Evolutionary conservation across 2,888 invertebrate species (phyloP).

Genomic region (Drosophila quasianomalipes): DNA sequence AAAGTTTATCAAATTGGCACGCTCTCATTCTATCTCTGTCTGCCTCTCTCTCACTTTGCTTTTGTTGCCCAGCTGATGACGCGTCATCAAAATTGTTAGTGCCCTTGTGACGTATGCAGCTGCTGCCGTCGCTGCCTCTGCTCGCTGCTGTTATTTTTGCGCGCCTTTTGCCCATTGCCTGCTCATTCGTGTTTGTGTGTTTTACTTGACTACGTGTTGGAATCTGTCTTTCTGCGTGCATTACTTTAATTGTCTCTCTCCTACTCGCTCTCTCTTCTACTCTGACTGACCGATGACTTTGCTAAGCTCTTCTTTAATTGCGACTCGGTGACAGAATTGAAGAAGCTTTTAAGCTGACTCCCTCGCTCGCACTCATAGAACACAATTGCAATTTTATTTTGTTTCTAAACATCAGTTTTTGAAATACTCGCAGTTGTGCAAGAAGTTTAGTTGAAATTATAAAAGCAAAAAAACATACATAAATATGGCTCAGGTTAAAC

Average conservation of each 20-base stretch:
- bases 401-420: slow-evolving; percentile 34
- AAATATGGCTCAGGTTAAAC: slow-evolving; percentile 85
- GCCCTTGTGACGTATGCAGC: slow-evolving; percentile 59
- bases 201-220: slow-evolving; percentile 38
- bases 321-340: slow-evolving; percentile 20
- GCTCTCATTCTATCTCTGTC: background rate
- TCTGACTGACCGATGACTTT: slow-evolving; percentile 15
- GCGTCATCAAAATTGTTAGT: slow-evolving; percentile 48
- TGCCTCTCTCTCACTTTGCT: slow-evolving; percentile 2
- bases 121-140: slow-evolving; percentile 27
- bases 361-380: slow-evolving; percentile 24
- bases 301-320: slow-evolving; percentile 39
- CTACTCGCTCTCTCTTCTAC: background rate
- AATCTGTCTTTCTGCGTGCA: slow-evolving; percentile 25
- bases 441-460: slow-evolving; percentile 67
- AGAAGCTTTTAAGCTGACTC: slow-evolving; percentile 35
- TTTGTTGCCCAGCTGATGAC: slow-evolving; percentile 53
- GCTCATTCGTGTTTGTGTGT: slow-evolving; percentile 32
- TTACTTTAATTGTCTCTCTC: slow-evolving; percentile 27
- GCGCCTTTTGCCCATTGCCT: slow-evolving; percentile 41
- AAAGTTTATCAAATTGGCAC: slow-evolving; percentile 34
- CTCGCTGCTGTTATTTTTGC: slow-evolving; percentile 33
- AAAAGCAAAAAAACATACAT: slow-evolving; percentile 17
- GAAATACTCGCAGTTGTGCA: slow-evolving; percentile 43
- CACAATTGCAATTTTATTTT: slow-evolving; percentile 42